Conservation (phyloP, 2,888 invertebrate genomes). For the Hecatera dysodea region DNA sequence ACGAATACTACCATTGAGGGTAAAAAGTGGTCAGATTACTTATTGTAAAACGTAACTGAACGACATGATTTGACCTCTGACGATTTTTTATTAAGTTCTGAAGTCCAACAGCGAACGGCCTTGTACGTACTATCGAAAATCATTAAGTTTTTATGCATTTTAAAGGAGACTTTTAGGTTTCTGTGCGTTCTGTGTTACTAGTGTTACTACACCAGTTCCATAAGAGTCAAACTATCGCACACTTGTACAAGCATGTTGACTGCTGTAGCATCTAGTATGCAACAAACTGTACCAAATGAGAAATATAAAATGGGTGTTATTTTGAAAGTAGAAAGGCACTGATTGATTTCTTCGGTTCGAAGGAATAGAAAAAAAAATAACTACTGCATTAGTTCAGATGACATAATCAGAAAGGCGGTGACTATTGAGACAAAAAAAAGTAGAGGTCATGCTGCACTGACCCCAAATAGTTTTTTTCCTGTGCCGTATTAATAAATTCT, state of each 20-base stretch:
- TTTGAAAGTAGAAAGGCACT: background rate
- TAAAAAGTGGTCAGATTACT: conserved; percentile 40
- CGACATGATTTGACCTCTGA: conserved; percentile 47
- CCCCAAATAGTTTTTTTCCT: background rate
- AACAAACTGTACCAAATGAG: too few species aligned
- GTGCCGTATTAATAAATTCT: too few species aligned
- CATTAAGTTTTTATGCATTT: conserved; percentile 1
- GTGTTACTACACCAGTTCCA: background rate
- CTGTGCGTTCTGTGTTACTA: background rate
- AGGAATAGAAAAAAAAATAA: too few species aligned
- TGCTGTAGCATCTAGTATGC: background rate
- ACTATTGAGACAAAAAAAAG: background rate
- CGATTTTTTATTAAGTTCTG: conserved; percentile 6
- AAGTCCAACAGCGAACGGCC: conserved; percentile 17
- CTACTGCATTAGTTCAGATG: background rate
- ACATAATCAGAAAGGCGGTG: background rate
- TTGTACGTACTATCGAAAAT: conserved; percentile 1
- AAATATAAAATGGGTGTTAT: background rate
- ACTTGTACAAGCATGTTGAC: background rate
- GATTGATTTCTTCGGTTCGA: background rate
- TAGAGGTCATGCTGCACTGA: background rate
- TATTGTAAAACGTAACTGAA: conserved; percentile 12
- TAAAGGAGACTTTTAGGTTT: background rate
- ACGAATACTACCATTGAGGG: conserved; percentile 23
- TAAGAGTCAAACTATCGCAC: background rate